Base-by-base conservation (phyloP, 1,140 invertebrate species). In the Idris sp. region DNA sequence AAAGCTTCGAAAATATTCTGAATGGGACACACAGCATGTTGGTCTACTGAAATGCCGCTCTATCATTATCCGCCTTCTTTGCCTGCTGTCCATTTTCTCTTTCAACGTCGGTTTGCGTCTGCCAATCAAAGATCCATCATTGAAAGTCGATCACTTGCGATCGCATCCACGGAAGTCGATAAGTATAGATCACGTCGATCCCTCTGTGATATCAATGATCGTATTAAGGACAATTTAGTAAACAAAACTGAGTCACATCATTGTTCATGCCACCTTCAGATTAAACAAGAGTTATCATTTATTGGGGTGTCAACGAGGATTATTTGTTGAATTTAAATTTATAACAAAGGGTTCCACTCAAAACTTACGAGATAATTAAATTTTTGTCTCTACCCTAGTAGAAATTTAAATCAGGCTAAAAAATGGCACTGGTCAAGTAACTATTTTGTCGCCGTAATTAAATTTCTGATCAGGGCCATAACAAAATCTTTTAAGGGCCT, bases 11-110 rank as follows among this genome's bases (percentile, higher is more conserved):
- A n/a, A n/a, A n/a, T n/a, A n/a, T n/a, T n/a, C n/a, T n/a, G n/a
- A n/a, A n/a, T n/a, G n/a, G n/a, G n/a, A n/a, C n/a, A n/a, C n/a
- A 59, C 56, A 51, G 28, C 53, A 48, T 77, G 64, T 68, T 74
- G 43, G 49, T 59, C 43, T 36, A 46, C 38, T n/a, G 16, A 51
- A 69, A 74, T 59, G 68, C 86, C 86, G 86, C 84, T 84, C 86
- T 87, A 84, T 87, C 81, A 87, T 87, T 87, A 87, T 86, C 84
- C 84, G 79, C 85, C 86, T 84, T 81, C 86, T 76, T 83, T 74
- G 51, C 56, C 46, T 74, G 53, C 74, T 79, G 73, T 76, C 82
- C 77, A 85, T 87, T 87, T 80, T 86, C 82, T 83, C 81, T 84
- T 84, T 84, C 79, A 83, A 83, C 83, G 81, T 83, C 74, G 67